Base-by-base conservation (phyloP, 2,113 vertebrate genomes). In the Oplegnathus fasciatus region DNA sequence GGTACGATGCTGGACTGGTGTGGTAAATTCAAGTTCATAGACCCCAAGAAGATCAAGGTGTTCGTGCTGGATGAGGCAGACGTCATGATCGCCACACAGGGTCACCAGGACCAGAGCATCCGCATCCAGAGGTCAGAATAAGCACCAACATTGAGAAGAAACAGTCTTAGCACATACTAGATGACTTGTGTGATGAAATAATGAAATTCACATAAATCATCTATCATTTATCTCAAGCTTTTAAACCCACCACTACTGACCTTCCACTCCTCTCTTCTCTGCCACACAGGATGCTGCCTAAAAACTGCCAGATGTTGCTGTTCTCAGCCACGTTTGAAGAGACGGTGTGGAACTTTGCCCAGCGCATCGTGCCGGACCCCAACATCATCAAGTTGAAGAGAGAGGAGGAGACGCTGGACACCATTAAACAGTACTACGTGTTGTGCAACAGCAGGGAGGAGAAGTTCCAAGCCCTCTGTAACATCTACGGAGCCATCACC, bases 241-340 rank as follows among this genome's bases (percentile, higher is more conserved):
- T 28, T 11, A 5, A 57, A 30, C 13, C 22, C 13, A 10, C n/a
- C 13, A 1, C 32, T 5, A 4, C 26, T 55, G 28, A 55, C 24
- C 5, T 44, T 34, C 64, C 1, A 28, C 46, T 34, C 5, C 4
- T 32, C 4, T 55, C 32, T 20, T 37, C 26, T 14, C 82, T 67
- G 22, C 14, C 67, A 3, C 40, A 11, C 91, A 99, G 98, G 87
- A 98, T 97, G 97, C 93, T 99, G 78, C 97, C 97, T 50, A 96
- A 92, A 78, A 95, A 96, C 86, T 99, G 98, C 92, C 98, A 99
- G 95, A 99, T 99, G 98, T 95, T 99, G 82, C 95, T 99, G 30
- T 99, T 99, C 90, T 99, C 98, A 0, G 98, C 98, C 85, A 99
- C 98, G 2, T 99, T 99, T 34, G 98, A 99, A 72, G 98, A 99